These are phyloP conservation scores for Cephus spinipes DNA, from an alignment of 2,888 invertebrate genomes.

Conservation along the genomic window DNA sequence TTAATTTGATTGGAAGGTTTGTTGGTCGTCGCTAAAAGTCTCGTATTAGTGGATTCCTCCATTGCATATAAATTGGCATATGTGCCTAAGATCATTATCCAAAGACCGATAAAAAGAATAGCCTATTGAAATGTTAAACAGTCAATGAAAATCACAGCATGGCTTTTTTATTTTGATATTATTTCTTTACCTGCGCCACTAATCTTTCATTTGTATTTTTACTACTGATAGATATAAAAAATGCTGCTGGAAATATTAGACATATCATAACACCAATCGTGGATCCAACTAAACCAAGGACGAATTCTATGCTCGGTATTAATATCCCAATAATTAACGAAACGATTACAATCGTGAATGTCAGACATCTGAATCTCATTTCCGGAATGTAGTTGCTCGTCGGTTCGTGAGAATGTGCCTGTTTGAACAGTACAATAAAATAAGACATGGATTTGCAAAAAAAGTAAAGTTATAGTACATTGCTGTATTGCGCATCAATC, in stretches of 20 bases:
- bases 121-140: conserved; percentile 66
- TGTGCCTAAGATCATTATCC: conserved; percentile 90
- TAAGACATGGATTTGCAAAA: neutral
- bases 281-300: conserved; percentile 93
- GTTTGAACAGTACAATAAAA: conserved; percentile 30
- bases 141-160: conserved; percentile 15
- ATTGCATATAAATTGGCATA: conserved; percentile 87
- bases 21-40: conserved; percentile 43
- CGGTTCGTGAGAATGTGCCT: conserved; percentile 79
- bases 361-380: conserved; percentile 84
- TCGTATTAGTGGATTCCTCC: conserved; percentile 70
- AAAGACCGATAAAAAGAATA: conserved; percentile 84
- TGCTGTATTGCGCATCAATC: neutral
- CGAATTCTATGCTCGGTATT: conserved; percentile 94
- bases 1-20: conserved; percentile 54
- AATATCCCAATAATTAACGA: conserved; percentile 85
- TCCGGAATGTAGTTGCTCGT: conserved; percentile 83
- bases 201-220: conserved; percentile 87
- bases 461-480: neutral
- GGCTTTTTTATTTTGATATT: conserved; percentile 2
- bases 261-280: conserved; percentile 96
- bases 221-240: conserved; percentile 86
- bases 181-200: conserved; percentile 78
- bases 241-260: conserved; percentile 91
- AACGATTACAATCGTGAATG: conserved; percentile 80